phyloP scores from a whole-genome alignment of 1,140 invertebrate species.

The Babylonia areolata region DNA sequence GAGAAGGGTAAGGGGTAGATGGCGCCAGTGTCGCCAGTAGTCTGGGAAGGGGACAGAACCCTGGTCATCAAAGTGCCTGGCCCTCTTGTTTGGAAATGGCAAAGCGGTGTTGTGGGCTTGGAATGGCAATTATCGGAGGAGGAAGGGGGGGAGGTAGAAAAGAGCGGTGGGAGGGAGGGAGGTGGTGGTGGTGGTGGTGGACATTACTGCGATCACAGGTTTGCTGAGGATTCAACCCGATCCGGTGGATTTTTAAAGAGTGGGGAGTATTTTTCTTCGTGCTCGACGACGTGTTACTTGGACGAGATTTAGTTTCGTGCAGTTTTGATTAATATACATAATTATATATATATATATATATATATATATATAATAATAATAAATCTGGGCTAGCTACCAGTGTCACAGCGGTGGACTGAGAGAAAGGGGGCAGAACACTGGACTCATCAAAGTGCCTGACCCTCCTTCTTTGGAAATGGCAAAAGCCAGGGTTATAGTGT shows the following conservation, averaged over 20 bases:
- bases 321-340: not conserved
- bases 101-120: conserved; percentile 8
- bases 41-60: not conserved
- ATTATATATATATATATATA: too few relatives aligned
- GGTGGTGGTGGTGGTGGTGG: too few relatives aligned
- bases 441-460: too few relatives aligned
- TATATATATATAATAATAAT: not conserved
- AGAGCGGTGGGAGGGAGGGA: too few relatives aligned
- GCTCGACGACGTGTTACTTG: not conserved
- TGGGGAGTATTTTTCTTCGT: not conserved
- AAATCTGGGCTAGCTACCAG: too few relatives aligned
- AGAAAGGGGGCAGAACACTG: too few relatives aligned
- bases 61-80: conserved; percentile 23
- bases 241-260: conserved; percentile 14
- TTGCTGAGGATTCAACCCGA: not conserved
- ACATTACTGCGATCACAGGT: not conserved
- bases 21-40: not conserved
- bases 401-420: too few relatives aligned
- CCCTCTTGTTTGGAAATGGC: conserved; percentile 31
- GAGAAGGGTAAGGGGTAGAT: too few relatives aligned
- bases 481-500: too few relatives aligned
- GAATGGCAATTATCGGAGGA: conserved; percentile 23
- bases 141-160: too few relatives aligned
- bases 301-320: not conserved
- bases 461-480: too few relatives aligned